Evolutionary conservation across 1,140 invertebrate genomes (phyloP), one percentile per base, ranked within the genome.

Genomic region (Tribolium madens): DNA sequence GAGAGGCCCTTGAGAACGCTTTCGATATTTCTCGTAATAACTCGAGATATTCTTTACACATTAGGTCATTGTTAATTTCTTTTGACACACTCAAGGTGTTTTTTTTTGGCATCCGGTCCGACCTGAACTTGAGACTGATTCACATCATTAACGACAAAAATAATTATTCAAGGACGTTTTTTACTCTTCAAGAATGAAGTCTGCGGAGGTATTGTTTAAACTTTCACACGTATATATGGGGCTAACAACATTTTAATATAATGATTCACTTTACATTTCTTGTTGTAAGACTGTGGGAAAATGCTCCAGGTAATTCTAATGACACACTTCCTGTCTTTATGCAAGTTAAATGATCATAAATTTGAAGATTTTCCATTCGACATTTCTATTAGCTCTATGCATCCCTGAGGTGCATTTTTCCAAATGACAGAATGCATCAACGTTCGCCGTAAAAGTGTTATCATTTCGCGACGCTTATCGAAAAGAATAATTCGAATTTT

Each of bases 371-470:
- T 46, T 71, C 17, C 69, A 2, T 15, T 47, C 12, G 69, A 71
- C 69, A 21, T 71, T 71, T 71, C 69, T 71, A 71, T 71, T 71
- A 71, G 69, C 47, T 71, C 47, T 71, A 70, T 26, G 47, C 47
- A 47, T 47, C 69, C 36, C 69, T 5, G 21, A 48, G 69, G 69
- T 71, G 36, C 47, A 71, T 33, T 71, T 71, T n/a, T 14, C 9
- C 15, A 71, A 50, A 71, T 71, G 42, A 71, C 69, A 18, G 18
- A 71, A 71, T 71, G 69, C 47, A 71, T 71, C 69, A 71, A 47
- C 47, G 69, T 26, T 26, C 17, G 53, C 15, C 53, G 53, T 60
- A 60, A 60, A 60, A 60, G 26, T 60, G 53, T 60, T 60, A 60
- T 60, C 53, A 60, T 60, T 60, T 60, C 21, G 18, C 18, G 53